Evolutionary conservation across 2,797 vertebrate species (phyloP).

Genomic region (Myotis findleyi): DNA sequence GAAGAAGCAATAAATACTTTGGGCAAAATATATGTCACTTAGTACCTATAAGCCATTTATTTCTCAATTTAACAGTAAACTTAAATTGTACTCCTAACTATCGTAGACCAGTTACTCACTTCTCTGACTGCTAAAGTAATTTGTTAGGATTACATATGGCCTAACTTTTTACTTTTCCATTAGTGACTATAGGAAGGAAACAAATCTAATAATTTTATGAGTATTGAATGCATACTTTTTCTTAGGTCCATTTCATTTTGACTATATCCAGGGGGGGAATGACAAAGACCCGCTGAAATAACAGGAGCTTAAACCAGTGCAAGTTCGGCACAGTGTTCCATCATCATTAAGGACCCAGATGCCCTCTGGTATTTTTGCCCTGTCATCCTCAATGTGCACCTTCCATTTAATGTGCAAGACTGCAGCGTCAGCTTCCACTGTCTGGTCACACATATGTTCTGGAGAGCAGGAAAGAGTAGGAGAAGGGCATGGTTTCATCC

Average conservation of each 20-base stretch:
- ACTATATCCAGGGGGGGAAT: neutral
- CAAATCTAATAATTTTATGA: neutral
- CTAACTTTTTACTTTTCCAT: neutral
- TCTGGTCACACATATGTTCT: neutral
- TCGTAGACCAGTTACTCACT: slow-evolving; percentile 23
- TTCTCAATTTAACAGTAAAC: slow-evolving; percentile 31
- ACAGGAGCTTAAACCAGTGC: neutral
- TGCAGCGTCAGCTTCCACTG: neutral
- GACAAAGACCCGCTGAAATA: neutral
- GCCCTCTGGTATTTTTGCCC: neutral
- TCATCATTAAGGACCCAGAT: neutral
- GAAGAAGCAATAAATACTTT: slow-evolving; percentile 21
- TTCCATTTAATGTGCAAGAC: neutral
- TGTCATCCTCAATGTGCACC: neutral
- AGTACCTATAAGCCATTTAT: slow-evolving; percentile 28
- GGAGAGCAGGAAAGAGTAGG: neutral
- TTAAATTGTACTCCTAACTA: neutral
- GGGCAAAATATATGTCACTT: neutral
- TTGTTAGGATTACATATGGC: neutral
- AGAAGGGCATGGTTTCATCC: neutral
- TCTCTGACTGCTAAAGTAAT: neutral
- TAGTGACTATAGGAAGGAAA: neutral
- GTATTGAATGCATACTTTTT: neutral
- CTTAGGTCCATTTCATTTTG: slow-evolving; percentile 11
- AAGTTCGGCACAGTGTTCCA: neutral